A percentile compares a stretch with the other conserved stretches of the same genome.
Conservation (phyloP, 2,888 invertebrate genomes). For the Ophion obscuratus region DNA sequence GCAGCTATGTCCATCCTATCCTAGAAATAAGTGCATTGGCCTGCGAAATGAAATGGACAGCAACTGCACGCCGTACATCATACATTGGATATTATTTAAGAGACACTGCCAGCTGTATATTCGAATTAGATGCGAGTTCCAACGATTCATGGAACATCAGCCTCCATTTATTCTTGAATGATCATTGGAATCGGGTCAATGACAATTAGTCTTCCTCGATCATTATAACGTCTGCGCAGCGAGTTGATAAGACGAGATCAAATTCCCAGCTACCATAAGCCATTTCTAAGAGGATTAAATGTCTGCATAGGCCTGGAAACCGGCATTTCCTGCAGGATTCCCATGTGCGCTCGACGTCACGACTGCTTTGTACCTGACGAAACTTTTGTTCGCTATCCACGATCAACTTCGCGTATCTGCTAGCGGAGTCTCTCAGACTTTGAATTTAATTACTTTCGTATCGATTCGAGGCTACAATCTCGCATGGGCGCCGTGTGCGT, state of each 20-base stretch:
- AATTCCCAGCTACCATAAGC: not conserved
- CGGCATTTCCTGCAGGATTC: conserved; percentile 4
- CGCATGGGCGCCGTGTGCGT: not conserved
- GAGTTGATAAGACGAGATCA: not conserved
- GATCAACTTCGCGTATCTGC: not conserved
- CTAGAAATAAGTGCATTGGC: not conserved
- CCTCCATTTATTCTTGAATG: not conserved
- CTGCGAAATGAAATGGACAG: no score
- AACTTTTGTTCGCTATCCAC: not conserved
- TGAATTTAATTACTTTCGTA: not conserved
- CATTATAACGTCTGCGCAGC: not conserved
- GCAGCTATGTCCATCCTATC: not conserved
- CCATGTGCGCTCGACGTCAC: not conserved
- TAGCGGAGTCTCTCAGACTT: not conserved
- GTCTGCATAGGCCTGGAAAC: conserved; percentile 5
- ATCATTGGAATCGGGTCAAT: not conserved
- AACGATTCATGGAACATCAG: not conserved
- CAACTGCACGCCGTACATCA: no score
- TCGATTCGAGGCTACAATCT: not conserved
- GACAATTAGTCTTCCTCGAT: not conserved
- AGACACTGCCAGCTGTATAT: no score
- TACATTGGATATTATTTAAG: no score
- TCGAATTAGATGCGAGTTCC: no score
- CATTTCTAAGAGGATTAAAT: conserved; percentile 1
- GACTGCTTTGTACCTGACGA: conserved; percentile 3